Conservation (phyloP, 2,888 invertebrate genomes). For the Amiota communis region DNA sequence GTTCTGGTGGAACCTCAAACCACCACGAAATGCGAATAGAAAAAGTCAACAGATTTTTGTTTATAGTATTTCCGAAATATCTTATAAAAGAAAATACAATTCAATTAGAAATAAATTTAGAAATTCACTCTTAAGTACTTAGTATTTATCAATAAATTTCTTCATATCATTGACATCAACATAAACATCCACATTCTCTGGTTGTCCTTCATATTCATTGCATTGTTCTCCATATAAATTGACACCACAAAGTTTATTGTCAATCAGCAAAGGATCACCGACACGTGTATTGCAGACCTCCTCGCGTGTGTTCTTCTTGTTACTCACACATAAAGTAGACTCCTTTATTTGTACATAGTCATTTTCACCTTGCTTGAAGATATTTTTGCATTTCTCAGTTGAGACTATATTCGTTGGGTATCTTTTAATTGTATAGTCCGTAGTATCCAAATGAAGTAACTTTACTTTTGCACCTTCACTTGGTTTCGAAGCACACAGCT, state of each 20-base stretch:
- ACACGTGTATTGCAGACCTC: slow-evolving; percentile 7
- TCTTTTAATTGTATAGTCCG: background rate
- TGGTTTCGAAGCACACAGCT: background rate
- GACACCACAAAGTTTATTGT: slow-evolving; percentile 9
- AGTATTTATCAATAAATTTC: background rate
- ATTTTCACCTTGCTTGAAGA: background rate
- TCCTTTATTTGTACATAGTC: background rate
- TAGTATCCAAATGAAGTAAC: background rate
- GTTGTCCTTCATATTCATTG: background rate
- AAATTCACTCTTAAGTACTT: background rate
- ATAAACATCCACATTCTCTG: slow-evolving; percentile 5
- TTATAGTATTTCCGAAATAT: too few relatives aligned
- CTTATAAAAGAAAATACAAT: too few relatives aligned
- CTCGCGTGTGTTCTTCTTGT: background rate
- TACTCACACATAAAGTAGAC: slow-evolving; percentile 9
- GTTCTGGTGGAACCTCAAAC: too few relatives aligned
- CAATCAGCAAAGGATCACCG: slow-evolving; percentile 6
- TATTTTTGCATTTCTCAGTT: background rate
- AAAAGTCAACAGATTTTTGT: too few relatives aligned
- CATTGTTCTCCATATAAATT: slow-evolving; percentile 21
- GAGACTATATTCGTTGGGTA: background rate
- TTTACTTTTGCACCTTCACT: background rate
- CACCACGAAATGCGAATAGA: too few relatives aligned
- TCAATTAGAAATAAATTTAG: too few relatives aligned
- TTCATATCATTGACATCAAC: slow-evolving; percentile 1